Conservation (phyloP, 1,140 invertebrate species). For the Charaxes varanes region DNA sequence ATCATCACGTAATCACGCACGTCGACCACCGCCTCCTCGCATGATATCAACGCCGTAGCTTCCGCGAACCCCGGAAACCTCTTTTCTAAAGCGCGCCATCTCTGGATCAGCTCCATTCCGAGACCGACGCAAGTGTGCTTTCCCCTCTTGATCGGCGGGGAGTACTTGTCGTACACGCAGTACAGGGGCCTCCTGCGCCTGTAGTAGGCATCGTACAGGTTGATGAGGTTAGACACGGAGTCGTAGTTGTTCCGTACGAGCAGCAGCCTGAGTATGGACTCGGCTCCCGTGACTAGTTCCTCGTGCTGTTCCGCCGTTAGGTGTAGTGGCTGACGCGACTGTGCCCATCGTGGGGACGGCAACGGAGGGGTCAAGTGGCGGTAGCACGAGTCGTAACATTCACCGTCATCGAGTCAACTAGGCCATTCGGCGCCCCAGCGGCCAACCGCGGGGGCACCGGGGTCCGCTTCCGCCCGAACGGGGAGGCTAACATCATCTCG, state of each 20-base stretch:
- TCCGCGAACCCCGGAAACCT: conserved; percentile 78
- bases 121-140: conserved; percentile 93
- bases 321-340: conserved; percentile 78
- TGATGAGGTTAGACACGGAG: conserved; percentile 89
- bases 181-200: conserved; percentile 37
- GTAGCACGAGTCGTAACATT: conserved; percentile 53
- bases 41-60: conserved; percentile 86
- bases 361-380: conserved; percentile 69
- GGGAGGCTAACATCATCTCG: conserved; percentile 46
- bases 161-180: conserved; percentile 72
- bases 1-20: conserved; percentile 79
- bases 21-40: conserved; percentile 88
- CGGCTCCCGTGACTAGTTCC: conserved; percentile 83
- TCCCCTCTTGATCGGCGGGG: conserved; percentile 83
- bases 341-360: conserved; percentile 74
- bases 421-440: conserved; percentile 93
- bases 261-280: conserved; percentile 84
- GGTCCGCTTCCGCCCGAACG: conserved; percentile 42
- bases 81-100: conserved; percentile 64
- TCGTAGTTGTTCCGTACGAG: conserved; percentile 89
- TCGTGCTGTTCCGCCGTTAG: conserved; percentile 81
- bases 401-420: conserved; percentile 87
- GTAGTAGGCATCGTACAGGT: conserved; percentile 84
- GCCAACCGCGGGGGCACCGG: conserved; percentile 81
- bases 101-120: conserved; percentile 83